Evolutionary conservation across 1,140 invertebrate species (phyloP), one percentile per base, ranked within the genome.

Genomic region (Cyclina sinensis): DNA sequence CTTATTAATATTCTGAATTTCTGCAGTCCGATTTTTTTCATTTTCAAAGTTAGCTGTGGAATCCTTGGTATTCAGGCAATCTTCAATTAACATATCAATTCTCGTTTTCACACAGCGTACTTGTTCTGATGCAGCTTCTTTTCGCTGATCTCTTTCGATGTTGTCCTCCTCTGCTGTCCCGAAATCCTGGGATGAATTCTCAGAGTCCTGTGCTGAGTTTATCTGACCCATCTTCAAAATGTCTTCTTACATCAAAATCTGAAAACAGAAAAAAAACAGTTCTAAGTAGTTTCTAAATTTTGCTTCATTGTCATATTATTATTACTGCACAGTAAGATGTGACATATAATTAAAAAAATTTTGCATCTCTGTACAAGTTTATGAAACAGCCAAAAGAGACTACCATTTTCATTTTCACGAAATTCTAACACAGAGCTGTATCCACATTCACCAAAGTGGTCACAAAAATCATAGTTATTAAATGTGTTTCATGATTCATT

Each of bases 31-130:
- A 24, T 68, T 48, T 21, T 48, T 24, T 32, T 81, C 86, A 46
- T 81, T 35, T 24, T 80, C 76, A 46, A 59, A 35, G 11, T 81
- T 39, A 46, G 35, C 14, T 35, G 0, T 14, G 18, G 21, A 24
- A 27, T 86, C 82, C 2, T 90, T 79, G 18, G 39, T 48, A 14
- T 54, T 68, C 46, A 89, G 27, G 30, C 80, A 84, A 43, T 79
- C 74, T 54, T 84, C 82, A 32, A 89, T 89, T 32, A 89, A 35
- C 39, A 84, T 79, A 68, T 84, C 82, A 79, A 89, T 89, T 32
- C 73, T 68, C 3, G 57, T 79, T 62, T 84, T 89, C 0, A 89
- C 82, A 37, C 80, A 84, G 2, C 59, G 43, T 18, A 89, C 30
- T 24, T 62, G 46, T 76, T 85, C 73, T 0, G n/a, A 48, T 21